Conservation (phyloP, 1,140 invertebrate species). For the Pemphigus obesinymphae region DNA sequence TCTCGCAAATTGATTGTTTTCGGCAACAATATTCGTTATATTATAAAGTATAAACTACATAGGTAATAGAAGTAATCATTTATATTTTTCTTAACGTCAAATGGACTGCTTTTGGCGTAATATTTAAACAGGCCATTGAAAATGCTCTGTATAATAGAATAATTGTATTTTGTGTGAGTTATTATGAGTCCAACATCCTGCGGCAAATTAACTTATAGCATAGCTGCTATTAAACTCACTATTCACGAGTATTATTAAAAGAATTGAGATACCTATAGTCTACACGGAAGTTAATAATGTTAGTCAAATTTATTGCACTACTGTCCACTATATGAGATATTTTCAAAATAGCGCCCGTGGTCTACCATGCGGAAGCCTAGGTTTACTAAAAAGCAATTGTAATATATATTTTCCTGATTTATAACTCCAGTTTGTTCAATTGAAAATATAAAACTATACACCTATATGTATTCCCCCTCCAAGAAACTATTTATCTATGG, state of each 20-base stretch:
- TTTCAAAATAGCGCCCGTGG: conserved; percentile 7
- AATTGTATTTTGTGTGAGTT: background rate
- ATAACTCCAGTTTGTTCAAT: background rate
- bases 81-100: background rate
- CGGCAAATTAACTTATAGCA: conserved; percentile 7
- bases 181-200: background rate
- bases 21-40: too few relatives aligned
- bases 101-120: background rate
- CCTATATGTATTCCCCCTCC: background rate
- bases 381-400: background rate
- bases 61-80: too few relatives aligned
- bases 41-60: too few relatives aligned
- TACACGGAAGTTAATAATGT: conserved; percentile 1
- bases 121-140: background rate
- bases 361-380: background rate
- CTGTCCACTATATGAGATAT: background rate
- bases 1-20: too few relatives aligned
- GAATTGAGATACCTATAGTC: background rate
- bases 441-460: background rate
- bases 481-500: too few relatives aligned
- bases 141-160: background rate
- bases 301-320: conserved; percentile 7
- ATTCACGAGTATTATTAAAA: background rate
- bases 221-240: background rate
- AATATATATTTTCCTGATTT: background rate